Base-by-base conservation (phyloP, 2,797 vertebrate genomes). In the Karalla daura region DNA sequence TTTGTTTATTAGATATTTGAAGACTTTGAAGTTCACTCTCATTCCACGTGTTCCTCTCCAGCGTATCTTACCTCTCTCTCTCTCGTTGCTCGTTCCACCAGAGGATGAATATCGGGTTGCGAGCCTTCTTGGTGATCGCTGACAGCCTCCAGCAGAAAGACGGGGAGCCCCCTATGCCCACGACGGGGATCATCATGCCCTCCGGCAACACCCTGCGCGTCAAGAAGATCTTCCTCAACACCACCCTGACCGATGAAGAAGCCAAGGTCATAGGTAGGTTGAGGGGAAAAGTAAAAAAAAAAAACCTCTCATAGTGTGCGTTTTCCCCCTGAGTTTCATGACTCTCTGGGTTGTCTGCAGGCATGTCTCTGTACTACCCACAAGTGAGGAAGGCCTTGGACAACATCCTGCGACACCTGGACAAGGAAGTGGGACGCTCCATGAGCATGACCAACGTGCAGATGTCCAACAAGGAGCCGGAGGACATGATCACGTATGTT, bases 401-500 rank as follows among this genome's bases (percentile, higher is more conserved):
- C 69, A 98, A 94, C 92, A 99, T 99, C 82, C 94, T 99, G 53
- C 93, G 97, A 52, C 97, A 99, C 85, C 89, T 99, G 82, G 98
- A 99, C 93, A 99, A 99, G 92, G 98, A 99, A 81, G 98, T 99
- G 81, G 98, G 98, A 28, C 96, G 98, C 65, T 96, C 97, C 5
- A 99, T 99, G 98, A 99, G 97, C 83, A 98, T 99, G 97, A 99
- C 98, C 14, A 99, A 91, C 10, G 95, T 99, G 43, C 98, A 99
- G 91, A 98, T 99, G 97, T 98, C 96, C 62, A 98, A 99, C 79
- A 99, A 99, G 84, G 98, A 99, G 75, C 98, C 98, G 1, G 98
- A 99, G 90, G 98, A 99, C 78, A 98, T 99, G 98, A 98, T 99
- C 74, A 99, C 98, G 98, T 99, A 91, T 10, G 96, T 94, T 88